Evolutionary conservation across 2,888 invertebrate species (phyloP), one percentile per base, ranked within the genome.

Genomic region (Brachyptera risi): DNA sequence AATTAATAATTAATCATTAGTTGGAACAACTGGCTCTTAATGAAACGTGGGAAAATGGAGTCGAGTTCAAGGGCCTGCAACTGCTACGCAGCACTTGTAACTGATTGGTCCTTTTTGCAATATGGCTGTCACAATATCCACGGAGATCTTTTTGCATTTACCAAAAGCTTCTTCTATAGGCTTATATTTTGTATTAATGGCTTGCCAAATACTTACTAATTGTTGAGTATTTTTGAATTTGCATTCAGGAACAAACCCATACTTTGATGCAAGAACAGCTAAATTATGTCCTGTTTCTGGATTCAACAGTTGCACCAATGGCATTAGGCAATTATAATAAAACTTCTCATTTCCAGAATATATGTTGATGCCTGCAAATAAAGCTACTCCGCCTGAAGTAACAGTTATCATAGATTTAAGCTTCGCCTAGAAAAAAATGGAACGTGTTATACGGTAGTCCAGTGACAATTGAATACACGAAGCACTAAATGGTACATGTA

Each of bases 251-350:
- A 92, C 78, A 1, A 95, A 65, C 21, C 87, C 84, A 77, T 89
- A 86, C 75, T 92, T 92, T 21, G 89, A 84, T 5, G 86, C 82
- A 65, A 80, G 73, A 1, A 97, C 80, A 4, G 91, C 93, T 23
- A 92, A 68, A 65, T 83, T 84, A 71, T 97, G 97, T 1, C 93
- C 87, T 54, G 78, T 80, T 78, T 97, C 97, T 0, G 96, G 89
- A 69, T 87, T 87, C 7, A 95, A 69, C 11, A 79, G 73, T 65
- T 85, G 86, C 24, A 85, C 77, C 1, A 84, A 37, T 1, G 94
- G 94, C 80, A 90, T 87, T 1, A 90, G 70, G 62, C 85, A 73
- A 62, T 86, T 78, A 56, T 82, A 80, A 73, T 92, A 94, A 73
- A 92, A 92, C 65, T 83, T 84, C 71, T 88, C 87, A 72, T 92